phyloP scores from a whole-genome alignment of 2,888 invertebrate genomes.

The Lasioglossum morio region DNA sequence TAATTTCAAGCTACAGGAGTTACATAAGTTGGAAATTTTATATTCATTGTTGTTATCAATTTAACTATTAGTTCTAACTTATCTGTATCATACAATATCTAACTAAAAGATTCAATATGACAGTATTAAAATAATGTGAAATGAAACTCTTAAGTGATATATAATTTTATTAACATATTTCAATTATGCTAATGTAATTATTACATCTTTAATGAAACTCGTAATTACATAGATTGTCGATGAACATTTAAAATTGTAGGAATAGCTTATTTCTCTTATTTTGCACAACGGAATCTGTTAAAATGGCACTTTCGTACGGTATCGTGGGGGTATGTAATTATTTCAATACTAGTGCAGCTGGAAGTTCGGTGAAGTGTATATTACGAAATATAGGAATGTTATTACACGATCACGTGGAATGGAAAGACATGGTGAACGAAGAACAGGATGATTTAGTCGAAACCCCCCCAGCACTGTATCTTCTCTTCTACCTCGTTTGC shows the following conservation, averaged over 20 bases:
- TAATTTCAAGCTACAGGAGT: neutral
- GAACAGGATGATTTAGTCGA: slow-evolving; percentile 25
- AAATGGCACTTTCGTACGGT: neutral
- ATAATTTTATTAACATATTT: neutral
- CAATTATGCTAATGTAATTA: neutral
- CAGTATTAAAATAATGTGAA: neutral
- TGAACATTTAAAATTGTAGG: neutral
- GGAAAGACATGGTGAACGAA: neutral
- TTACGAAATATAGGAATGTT: neutral
- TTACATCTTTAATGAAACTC: neutral
- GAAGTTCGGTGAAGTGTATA: neutral
- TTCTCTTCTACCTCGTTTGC: slow-evolving; percentile 47
- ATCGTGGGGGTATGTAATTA: neutral
- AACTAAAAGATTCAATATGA: no score
- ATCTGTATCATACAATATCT: neutral
- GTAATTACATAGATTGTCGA: neutral
- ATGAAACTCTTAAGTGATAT: neutral
- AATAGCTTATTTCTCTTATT: neutral
- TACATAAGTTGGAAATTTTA: neutral
- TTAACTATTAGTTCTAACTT: neutral
- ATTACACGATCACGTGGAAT: slow-evolving; percentile 8
- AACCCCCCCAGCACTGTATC: slow-evolving; percentile 32
- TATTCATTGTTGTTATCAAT: neutral
- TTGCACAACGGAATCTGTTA: no score
- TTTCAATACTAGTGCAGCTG: neutral